phyloP scores from a whole-genome alignment of 2,113 vertebrate species.

The Gnathonemus echidnorhynchus region DNA sequence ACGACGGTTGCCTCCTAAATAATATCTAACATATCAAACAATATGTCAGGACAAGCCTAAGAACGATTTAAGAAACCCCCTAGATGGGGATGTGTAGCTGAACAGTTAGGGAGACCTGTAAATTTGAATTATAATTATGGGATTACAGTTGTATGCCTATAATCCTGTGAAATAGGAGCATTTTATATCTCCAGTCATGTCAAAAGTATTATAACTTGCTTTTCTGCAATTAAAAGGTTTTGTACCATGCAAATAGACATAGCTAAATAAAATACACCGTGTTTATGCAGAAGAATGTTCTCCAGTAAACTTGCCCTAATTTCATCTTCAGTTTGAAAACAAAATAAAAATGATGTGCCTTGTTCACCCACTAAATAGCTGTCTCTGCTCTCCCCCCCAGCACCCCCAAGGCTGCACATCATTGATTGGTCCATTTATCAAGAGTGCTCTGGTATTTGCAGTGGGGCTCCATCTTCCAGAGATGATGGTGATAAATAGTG shows the following conservation, averaged over 20 bases:
- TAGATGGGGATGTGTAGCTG: background rate
- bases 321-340: conserved; percentile 54
- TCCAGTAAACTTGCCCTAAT: background rate
- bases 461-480: conserved; percentile 51
- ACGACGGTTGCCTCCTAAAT: background rate
- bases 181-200: background rate
- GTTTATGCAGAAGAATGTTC: background rate
- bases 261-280: background rate
- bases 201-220: background rate
- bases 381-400: conserved; percentile 58
- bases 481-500: conserved; percentile 63
- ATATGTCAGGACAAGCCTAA: background rate
- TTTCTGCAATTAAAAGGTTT: background rate
- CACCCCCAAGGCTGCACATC: conserved; percentile 64
- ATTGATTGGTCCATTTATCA: conserved; percentile 62
- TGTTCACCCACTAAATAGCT: conserved; percentile 67
- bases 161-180: background rate
- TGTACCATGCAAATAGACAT: background rate
- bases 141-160: background rate
- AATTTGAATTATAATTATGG: background rate
- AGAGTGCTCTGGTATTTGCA: conserved; percentile 33
- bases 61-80: background rate
- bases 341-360: conserved; percentile 66
- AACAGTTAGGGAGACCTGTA: background rate
- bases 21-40: background rate